Conservation (phyloP, 1,140 invertebrate species). For the Saccostrea echinata region DNA sequence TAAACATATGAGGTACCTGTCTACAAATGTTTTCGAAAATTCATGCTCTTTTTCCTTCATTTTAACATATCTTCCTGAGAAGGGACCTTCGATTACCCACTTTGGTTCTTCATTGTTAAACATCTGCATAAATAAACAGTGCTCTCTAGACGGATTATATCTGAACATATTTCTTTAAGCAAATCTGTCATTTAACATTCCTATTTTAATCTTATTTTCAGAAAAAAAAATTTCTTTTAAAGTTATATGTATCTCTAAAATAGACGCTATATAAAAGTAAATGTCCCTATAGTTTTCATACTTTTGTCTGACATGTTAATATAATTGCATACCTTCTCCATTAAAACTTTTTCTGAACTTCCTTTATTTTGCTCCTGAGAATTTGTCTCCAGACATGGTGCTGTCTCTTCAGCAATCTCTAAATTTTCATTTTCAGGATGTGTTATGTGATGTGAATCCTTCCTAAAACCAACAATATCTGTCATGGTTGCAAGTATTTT, state of each 20-base stretch:
- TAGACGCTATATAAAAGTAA: no score
- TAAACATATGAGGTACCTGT: conserved; percentile 46
- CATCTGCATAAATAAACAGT: background rate
- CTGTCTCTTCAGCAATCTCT: conserved; percentile 45
- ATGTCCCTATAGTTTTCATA: no score
- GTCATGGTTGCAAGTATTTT: background rate
- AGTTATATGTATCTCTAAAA: no score
- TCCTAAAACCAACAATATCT: no score
- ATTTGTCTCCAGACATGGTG: background rate
- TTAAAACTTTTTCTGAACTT: background rate
- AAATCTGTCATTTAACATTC: no score
- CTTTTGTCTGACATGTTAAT: no score
- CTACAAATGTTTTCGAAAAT: conserved; percentile 62
- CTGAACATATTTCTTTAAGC: no score
- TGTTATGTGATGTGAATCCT: background rate
- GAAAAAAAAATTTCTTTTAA: no score
- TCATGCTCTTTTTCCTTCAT: conserved; percentile 52
- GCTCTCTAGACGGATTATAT: no score
- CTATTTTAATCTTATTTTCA: no score
- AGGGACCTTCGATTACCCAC: background rate
- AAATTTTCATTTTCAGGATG: conserved; percentile 12
- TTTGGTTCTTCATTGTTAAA: background rate
- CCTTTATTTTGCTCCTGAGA: conserved; percentile 17
- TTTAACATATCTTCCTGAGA: background rate
- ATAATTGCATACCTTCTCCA: background rate